phyloP scores from a whole-genome alignment of 2,113 vertebrate genomes.

The Micronisus gabar region DNA sequence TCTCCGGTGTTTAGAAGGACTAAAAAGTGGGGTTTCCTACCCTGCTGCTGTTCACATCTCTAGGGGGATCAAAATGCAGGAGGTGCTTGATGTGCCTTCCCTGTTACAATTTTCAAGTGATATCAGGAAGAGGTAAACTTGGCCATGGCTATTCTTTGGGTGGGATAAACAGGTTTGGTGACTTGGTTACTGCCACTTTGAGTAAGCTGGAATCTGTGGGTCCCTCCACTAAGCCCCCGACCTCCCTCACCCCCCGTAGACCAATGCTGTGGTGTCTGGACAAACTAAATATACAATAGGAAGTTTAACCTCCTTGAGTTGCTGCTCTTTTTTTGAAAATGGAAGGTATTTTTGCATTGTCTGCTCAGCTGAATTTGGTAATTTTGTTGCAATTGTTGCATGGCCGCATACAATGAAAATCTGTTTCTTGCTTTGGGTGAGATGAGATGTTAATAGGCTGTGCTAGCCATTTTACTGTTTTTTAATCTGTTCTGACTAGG shows the following conservation, averaged over 20 bases:
- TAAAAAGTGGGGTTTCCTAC: neutral
- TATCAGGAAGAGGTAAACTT: neutral
- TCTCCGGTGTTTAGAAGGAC: neutral
- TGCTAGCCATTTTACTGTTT: neutral
- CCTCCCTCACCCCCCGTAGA: rapidly evolving
- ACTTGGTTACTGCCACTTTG: neutral
- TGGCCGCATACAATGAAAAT: neutral
- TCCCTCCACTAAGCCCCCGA: neutral
- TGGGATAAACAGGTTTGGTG: neutral
- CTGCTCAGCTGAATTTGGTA: neutral
- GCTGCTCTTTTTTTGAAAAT: neutral
- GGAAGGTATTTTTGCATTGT: neutral
- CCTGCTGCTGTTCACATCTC: neutral
- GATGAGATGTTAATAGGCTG: neutral
- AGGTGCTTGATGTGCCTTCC: neutral
- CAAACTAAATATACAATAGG: neutral
- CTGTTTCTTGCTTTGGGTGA: neutral
- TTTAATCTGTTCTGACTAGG: neutral
- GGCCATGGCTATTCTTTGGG: neutral
- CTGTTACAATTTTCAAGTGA: neutral
- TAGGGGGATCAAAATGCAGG: neutral
- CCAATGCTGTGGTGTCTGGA: neutral
- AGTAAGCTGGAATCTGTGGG: neutral
- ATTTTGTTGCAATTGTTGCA: neutral
- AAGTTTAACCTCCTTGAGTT: neutral